phyloP scores from a whole-genome alignment of 1,140 invertebrate species.

The Dreissena polymorpha region DNA sequence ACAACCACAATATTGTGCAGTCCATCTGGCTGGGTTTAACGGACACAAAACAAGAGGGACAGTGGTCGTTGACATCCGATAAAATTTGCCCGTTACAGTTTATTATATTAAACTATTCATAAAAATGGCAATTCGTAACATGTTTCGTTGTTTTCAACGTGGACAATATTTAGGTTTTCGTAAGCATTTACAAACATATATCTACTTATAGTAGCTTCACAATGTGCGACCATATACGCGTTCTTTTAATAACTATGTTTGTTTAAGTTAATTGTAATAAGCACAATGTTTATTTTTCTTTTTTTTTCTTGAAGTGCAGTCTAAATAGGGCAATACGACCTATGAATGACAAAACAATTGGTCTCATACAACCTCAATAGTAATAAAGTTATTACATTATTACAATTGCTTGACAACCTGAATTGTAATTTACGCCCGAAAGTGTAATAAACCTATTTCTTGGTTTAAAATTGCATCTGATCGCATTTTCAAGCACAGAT shows the following conservation, averaged over 20 bases:
- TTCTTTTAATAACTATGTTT: not conserved
- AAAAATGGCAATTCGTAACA: not conserved
- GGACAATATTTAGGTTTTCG: not conserved
- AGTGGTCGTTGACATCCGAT: conserved; percentile 28
- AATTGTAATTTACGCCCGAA: too few species aligned
- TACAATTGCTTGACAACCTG: too few species aligned
- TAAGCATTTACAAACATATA: not conserved
- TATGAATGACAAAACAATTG: too few species aligned
- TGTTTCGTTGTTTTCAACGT: not conserved
- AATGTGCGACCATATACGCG: too few species aligned
- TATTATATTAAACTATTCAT: not conserved
- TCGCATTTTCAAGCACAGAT: too few species aligned
- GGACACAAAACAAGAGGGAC: not conserved
- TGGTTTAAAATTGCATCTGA: too few species aligned
- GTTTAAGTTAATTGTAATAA: not conserved
- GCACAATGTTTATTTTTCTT: not conserved
- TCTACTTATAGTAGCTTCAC: not conserved
- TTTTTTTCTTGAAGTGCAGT: too few species aligned
- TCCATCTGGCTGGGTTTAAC: conserved; percentile 36
- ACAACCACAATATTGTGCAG: conserved; percentile 12
- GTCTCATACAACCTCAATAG: too few species aligned
- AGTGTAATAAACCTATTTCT: too few species aligned
- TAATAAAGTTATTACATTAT: too few species aligned
- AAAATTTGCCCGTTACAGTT: not conserved
- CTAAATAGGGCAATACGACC: too few species aligned